phyloP scores from a whole-genome alignment of 1,140 invertebrate species.

The Megathymus violae region DNA sequence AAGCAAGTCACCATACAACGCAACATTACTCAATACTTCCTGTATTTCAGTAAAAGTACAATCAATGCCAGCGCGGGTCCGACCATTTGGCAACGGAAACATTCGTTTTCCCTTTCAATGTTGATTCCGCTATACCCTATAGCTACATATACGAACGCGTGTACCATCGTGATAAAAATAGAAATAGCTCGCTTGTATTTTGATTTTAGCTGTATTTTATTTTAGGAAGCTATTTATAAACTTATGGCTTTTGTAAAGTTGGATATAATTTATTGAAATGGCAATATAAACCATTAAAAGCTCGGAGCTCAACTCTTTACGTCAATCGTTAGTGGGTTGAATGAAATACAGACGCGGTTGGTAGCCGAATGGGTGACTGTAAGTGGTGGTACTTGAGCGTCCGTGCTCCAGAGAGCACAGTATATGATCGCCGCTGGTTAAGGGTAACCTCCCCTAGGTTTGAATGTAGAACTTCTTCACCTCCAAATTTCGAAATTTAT shows the following conservation, averaged over 20 bases:
- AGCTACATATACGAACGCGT: conserved; percentile 10
- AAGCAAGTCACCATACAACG: conserved; percentile 8
- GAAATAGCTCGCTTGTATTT: conserved; percentile 9
- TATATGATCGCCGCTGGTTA: too few relatives aligned
- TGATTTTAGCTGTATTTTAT: not conserved
- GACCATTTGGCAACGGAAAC: conserved; percentile 35
- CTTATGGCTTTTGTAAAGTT: not conserved
- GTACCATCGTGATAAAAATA: conserved; percentile 25
- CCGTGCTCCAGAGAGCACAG: too few relatives aligned
- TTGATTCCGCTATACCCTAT: conserved; percentile 18
- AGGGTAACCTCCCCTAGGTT: too few relatives aligned
- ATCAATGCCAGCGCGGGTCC: conserved; percentile 25
- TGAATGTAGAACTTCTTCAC: too few relatives aligned
- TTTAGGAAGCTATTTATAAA: not conserved
- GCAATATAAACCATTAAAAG: too few relatives aligned
- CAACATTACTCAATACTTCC: conserved; percentile 33
- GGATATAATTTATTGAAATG: too few relatives aligned
- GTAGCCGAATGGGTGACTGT: too few relatives aligned
- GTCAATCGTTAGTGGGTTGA: too few relatives aligned
- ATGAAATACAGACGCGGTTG: too few relatives aligned
- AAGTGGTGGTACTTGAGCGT: too few relatives aligned
- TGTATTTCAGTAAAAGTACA: conserved; percentile 33
- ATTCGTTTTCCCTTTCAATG: conserved; percentile 33
- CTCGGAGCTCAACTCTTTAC: too few relatives aligned
- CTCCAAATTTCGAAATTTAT: too few relatives aligned